Evolutionary conservation across 2,888 invertebrate genomes (phyloP).

Genomic region (Xestoiulus laeticollis): DNA sequence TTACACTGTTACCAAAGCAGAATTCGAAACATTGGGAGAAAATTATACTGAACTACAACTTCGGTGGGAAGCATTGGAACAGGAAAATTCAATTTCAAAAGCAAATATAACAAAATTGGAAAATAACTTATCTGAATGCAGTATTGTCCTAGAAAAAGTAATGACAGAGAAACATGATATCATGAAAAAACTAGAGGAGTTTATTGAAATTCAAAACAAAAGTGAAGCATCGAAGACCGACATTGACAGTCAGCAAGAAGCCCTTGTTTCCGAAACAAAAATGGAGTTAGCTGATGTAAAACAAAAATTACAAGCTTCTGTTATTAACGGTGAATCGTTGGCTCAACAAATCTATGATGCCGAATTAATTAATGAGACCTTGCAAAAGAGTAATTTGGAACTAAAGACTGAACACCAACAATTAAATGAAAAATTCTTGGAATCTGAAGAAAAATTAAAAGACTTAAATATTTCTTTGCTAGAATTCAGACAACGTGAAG

Average conservation of each 20-base stretch:
- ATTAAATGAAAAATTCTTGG: neutral
- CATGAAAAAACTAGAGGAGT: neutral
- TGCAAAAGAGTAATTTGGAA: neutral
- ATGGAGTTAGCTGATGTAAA: neutral
- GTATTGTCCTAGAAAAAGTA: neutral
- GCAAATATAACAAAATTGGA: neutral
- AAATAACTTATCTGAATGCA: neutral
- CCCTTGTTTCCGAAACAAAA: neutral
- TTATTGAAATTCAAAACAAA: neutral
- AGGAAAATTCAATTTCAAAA: conserved; percentile 1
- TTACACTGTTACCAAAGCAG: neutral
- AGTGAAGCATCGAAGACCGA: neutral
- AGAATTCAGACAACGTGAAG: neutral
- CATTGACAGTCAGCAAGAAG: neutral
- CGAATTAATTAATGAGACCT: neutral
- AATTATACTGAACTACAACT: neutral
- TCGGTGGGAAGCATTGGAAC: neutral
- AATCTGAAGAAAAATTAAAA: conserved; percentile 2
- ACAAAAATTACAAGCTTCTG: neutral
- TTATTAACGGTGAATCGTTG: neutral
- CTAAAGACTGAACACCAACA: neutral
- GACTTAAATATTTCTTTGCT: neutral
- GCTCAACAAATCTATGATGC: neutral
- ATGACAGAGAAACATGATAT: neutral
- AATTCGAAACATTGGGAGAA: neutral